Base-by-base conservation (phyloP, 2,113 vertebrate species). In the Paralichthys olivaceus region DNA sequence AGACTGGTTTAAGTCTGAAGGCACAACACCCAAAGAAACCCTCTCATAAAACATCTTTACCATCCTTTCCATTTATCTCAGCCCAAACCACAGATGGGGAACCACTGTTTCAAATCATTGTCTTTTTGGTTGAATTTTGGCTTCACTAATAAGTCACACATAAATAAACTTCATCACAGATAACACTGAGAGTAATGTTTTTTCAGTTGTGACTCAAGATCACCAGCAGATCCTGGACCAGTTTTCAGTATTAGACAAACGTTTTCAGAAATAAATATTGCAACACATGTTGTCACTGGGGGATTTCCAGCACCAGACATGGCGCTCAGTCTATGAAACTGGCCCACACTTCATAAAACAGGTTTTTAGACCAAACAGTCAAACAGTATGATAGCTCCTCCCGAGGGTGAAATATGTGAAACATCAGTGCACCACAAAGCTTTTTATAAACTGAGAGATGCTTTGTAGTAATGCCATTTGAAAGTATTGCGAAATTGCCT, bases 381-480 rank as follows among this genome's bases (percentile, higher is more conserved):
- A 47, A 62, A 67, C 49, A 69, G 25, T 59, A 69, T 65, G 74
- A 65, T 64, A 43, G 47, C 53, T 69, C 61, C 28, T 79, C 68
- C 62, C 78, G 60, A 0, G 51, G 28, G 69, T 51, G 8, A 68
- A 60, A 53, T 37, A 47, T 76, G 49, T 71, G 75, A 71, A 67
- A 72, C 51, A 72, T 75, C 75, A 72, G 32, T 49, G 56, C 49
- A 6, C 22, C 53, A 23, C 26, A 66, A 65, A 78, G 49, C 61
- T 56, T 72, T 69, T 69, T 76, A 56, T 43, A 64, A 14, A 43
- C 28, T n/a, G n/a, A 74, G 69, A 63, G 25, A 66, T 37, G 23
- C 61, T 83, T 79, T 85, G 77, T 81, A 66, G 55, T 59, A n/a
- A 34, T 63, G 53, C 34, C 34, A 34, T 70, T 66, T 64, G 29